phyloP scores from a whole-genome alignment of 2,888 invertebrate species.

The Amiota minor region DNA sequence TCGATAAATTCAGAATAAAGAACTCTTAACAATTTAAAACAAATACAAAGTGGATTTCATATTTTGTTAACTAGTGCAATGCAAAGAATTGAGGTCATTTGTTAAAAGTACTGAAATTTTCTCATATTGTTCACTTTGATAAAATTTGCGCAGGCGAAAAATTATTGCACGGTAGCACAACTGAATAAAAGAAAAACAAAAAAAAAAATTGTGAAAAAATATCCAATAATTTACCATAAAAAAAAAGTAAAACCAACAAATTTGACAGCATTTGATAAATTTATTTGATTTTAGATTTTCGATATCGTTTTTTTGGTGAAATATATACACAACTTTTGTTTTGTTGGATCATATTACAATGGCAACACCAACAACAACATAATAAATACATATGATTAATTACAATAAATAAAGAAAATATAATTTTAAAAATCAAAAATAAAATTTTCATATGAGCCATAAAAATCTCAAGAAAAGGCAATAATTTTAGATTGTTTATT shows the following conservation, averaged over 20 bases:
- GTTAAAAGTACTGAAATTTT: too few relatives aligned
- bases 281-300: slow-evolving; percentile 4
- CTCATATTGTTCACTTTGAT: too few relatives aligned
- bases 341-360: neutral
- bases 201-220: too few relatives aligned
- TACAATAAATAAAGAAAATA: neutral
- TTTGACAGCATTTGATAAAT: slow-evolving; percentile 1
- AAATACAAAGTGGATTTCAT: too few relatives aligned
- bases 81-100: too few relatives aligned
- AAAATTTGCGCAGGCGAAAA: too few relatives aligned
- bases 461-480: neutral
- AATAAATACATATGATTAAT: neutral
- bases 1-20: too few relatives aligned
- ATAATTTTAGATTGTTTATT: neutral
- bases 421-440: slow-evolving; percentile 1
- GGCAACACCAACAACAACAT: neutral
- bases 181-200: too few relatives aligned
- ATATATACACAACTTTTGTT: neutral
- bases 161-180: too few relatives aligned
- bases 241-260: neutral
- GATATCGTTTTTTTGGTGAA: neutral
- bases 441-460: neutral
- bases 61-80: too few relatives aligned
- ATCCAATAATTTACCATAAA: too few relatives aligned
- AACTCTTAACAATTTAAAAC: too few relatives aligned